Evolutionary conservation across 2,888 invertebrate species (phyloP), one percentile per base, ranked within the genome.

Genomic region (Margaritifera margaritifera): DNA sequence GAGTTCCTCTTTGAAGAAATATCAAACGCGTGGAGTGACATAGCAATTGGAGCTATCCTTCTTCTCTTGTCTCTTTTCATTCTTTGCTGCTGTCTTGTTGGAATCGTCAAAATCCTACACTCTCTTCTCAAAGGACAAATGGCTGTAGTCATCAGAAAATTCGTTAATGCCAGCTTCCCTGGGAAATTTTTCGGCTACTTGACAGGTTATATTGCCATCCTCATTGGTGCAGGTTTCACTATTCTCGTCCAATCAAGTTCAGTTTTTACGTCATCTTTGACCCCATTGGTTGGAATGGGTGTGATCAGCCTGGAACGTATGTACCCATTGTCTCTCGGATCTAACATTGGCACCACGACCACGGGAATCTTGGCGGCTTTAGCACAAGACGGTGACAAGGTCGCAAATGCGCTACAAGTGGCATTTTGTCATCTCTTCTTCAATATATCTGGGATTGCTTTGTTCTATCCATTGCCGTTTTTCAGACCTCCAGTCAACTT

Each of bases 241-340:
- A 90, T 92, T 66, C 78, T 92, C 68, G 91, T 92, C 0, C 92
- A 92, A 87, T 92, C 91, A 60, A 91, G 91, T 72, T 91, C 91
- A n/a, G 91, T 92, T 22, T 92, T 92, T 84, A 92, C 92, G 1
- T 92, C 92, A 2, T 91, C 92, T 2, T 84, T 92, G 22, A 92
- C 92, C 2, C 92, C 92, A 3, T 85, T 92, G 24, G 87, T 86
- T 2, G 87, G 87, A 2, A 75, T 87, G 6, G 86, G 86, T 2
- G 81, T 86, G 58, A 77, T 87, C 20, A 79, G 80, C 20, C 15
- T 87, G 0, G 86, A 87, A 25, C 76, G 87, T 42, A 85, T 87
- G 84, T 87, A 86, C 71, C 86, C 87, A 1, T 74, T 88, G 62
- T 83, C 85, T 15, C 76, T 87, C 22, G 87, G 88, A 6, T 79